phyloP scores from a whole-genome alignment of 2,888 invertebrate species.

The Fragum fragum region DNA sequence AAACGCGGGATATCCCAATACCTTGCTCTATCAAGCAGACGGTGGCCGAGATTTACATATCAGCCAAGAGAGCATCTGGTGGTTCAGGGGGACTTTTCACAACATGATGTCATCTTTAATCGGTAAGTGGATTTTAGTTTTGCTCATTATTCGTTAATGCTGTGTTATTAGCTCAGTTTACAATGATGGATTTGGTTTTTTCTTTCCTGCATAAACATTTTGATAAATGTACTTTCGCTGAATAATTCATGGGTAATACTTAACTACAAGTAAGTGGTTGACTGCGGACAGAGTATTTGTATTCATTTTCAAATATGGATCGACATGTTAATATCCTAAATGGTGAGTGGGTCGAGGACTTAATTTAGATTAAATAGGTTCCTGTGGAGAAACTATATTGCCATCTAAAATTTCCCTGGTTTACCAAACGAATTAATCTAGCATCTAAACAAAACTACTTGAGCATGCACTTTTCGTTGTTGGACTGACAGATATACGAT shows the following conservation, averaged over 20 bases:
- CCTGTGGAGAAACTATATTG: background rate
- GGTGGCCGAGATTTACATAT: background rate
- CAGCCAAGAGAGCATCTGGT: constrained; percentile 1
- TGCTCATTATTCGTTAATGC: background rate
- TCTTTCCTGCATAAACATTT: background rate
- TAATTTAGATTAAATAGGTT: constrained; percentile 20
- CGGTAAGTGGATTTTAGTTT: constrained; percentile 20
- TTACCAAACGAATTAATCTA: constrained; percentile 12
- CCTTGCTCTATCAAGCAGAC: background rate
- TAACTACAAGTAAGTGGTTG: too few relatives aligned
- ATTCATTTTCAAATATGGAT: background rate
- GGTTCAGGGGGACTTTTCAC: background rate
- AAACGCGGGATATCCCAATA: constrained; percentile 31
- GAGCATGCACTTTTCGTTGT: background rate
- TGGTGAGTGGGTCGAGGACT: background rate
- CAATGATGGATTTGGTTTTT: background rate
- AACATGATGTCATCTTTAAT: background rate
- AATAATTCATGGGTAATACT: background rate
- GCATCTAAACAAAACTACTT: background rate
- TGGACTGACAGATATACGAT: too few relatives aligned
- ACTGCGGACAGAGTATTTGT: background rate
- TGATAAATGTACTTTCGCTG: background rate
- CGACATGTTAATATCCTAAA: background rate
- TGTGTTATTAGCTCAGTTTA: background rate
- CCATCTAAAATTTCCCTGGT: background rate